Conservation (phyloP, 2,113 vertebrate genomes). For the Falcunculus frontatus region DNA sequence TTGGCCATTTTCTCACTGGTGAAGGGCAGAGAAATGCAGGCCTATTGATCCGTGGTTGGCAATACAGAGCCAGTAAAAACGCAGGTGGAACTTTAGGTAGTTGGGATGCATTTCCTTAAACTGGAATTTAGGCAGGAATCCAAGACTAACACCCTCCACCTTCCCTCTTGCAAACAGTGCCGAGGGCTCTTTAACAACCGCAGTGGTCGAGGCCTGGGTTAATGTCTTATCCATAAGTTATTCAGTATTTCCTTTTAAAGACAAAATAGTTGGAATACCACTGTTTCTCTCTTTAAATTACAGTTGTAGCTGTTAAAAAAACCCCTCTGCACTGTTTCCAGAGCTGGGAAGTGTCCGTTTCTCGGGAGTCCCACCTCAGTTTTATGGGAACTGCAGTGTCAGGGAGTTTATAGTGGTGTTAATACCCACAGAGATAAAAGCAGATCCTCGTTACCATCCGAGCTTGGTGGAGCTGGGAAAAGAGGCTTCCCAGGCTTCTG, state of each 20-base stretch:
- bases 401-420: not conserved
- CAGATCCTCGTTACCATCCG: not conserved
- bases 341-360: not conserved
- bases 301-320: not conserved
- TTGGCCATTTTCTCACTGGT: accelerated
- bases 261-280: slow-evolving; percentile 63
- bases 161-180: not conserved
- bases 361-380: not conserved
- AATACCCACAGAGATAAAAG: slow-evolving; percentile 29
- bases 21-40: not conserved
- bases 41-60: accelerated
- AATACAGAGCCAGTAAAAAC: not conserved
- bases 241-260: slow-evolving; percentile 67
- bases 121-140: slow-evolving; percentile 50
- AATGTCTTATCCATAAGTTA: slow-evolving; percentile 67
- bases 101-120: slow-evolving; percentile 15
- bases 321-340: not conserved
- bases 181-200: slow-evolving; percentile 48
- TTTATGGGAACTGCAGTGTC: not conserved
- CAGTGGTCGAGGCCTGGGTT: slow-evolving; percentile 16
- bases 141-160: slow-evolving; percentile 31
- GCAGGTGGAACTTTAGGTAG: slow-evolving; percentile 19
- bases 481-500: not conserved
- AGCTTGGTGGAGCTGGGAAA: not conserved
- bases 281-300: slow-evolving; percentile 29